Evolutionary conservation across 2,888 invertebrate species (phyloP).

Genomic region (Monochamus alternatus): DNA sequence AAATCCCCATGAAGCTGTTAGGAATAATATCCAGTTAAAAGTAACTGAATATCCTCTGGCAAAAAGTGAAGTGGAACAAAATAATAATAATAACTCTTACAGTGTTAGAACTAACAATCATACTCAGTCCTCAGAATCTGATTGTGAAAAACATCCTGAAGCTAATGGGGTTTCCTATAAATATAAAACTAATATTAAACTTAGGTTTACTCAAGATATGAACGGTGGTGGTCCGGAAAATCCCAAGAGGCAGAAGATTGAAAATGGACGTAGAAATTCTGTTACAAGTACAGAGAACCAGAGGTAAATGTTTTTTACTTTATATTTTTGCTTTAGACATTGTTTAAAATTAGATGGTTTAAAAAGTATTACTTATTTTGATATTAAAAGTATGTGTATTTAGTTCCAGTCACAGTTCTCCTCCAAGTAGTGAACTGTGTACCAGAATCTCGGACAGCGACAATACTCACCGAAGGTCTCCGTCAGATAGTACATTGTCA

Average conservation of each 20-base stretch:
- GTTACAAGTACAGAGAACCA: constrained; percentile 71
- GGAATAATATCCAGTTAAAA: constrained; percentile 61
- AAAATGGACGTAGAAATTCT: constrained; percentile 61
- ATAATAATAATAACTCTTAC: constrained; percentile 54
- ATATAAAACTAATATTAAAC: constrained; percentile 95
- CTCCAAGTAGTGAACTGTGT: constrained; percentile 66
- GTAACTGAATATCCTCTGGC: constrained; percentile 47
- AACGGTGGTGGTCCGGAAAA: constrained; percentile 66
- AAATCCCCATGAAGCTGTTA: constrained; percentile 52
- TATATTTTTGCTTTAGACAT: no score
- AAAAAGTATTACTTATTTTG: no score
- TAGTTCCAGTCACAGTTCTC: constrained; percentile 67
- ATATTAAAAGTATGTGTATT: constrained; percentile 11
- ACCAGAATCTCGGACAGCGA: constrained; percentile 67
- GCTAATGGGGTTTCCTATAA: constrained; percentile 79
- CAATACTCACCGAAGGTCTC: constrained; percentile 58
- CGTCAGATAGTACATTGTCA: constrained; percentile 62
- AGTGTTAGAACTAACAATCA: constrained; percentile 35
- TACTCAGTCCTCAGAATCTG: constrained; percentile 53
- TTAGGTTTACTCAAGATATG: constrained; percentile 78
- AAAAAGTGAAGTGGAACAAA: constrained; percentile 55
- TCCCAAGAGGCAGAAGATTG: constrained; percentile 59
- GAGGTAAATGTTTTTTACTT: constrained; percentile 60
- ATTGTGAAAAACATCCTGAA: constrained; percentile 62
- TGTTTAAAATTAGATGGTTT: no score